Evolutionary conservation across 53 echinoderm and acorn worm species (phyloP).

Genomic region (Arbacia lixula): DNA sequence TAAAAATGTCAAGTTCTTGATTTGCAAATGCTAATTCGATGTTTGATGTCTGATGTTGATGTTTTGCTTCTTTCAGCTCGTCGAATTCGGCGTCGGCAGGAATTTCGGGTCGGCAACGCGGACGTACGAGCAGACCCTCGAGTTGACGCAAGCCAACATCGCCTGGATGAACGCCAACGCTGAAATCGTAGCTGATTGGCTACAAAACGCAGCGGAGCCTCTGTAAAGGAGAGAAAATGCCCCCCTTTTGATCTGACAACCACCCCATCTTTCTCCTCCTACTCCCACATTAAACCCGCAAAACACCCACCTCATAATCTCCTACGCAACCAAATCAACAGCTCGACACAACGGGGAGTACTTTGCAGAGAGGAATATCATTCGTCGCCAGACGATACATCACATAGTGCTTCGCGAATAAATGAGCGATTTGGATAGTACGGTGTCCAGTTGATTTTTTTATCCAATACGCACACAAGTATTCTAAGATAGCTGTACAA

Average conservation of each 20-base stretch:
- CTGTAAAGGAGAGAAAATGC: not conserved
- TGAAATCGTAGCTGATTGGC: slow-evolving; percentile 55
- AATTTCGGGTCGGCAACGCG: slow-evolving; percentile 74
- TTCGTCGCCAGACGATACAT: no score
- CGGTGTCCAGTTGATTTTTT: no score
- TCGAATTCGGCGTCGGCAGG: slow-evolving; percentile 68
- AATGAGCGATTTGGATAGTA: no score
- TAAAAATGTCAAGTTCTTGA: no score
- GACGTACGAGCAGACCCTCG: slow-evolving; percentile 74
- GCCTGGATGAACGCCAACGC: slow-evolving; percentile 83
- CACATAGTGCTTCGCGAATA: no score
- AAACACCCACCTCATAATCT: not conserved
- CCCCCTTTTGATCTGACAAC: not conserved
- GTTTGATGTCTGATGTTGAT: no score
- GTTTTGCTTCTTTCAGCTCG: no score
- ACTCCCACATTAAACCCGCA: not conserved
- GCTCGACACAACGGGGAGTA: no score
- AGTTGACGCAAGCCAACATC: slow-evolving; percentile 77
- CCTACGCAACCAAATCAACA: not conserved
- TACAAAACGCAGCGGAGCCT: slow-evolving; percentile 21
- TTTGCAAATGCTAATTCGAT: no score
- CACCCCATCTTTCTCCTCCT: not conserved
- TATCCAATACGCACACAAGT: no score
- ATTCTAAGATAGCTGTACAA: no score
- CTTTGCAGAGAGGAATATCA: no score